A percentile compares a stretch with the other conserved stretches of the same genome.
These are phyloP conservation scores for Hirtodrosophila cameraria DNA, from an alignment of 2,888 invertebrate species.

Conservation along the genomic window DNA sequence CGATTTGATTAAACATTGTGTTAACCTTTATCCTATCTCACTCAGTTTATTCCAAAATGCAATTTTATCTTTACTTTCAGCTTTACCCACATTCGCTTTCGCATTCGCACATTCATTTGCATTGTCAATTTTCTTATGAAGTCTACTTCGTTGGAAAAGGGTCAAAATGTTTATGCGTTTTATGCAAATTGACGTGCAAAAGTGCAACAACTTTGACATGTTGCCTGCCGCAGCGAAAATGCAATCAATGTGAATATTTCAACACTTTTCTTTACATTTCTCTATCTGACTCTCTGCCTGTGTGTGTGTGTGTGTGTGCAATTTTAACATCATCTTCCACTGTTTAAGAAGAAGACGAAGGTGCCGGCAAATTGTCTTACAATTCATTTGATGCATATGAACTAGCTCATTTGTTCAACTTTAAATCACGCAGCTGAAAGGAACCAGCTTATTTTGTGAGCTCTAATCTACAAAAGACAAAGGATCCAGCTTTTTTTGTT, in stretches of 20 bases:
- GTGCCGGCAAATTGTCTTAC: too few species aligned
- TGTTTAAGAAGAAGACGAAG: too few species aligned
- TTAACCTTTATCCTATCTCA: constrained; percentile 1
- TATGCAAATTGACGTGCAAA: constrained; percentile 47
- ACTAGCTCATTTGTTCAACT: too few species aligned
- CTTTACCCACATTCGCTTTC: background rate
- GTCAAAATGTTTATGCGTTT: constrained; percentile 26
- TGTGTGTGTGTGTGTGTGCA: background rate
- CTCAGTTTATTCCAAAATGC: background rate
- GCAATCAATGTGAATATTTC: constrained; percentile 24
- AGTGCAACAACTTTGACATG: constrained; percentile 61
- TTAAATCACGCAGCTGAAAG: too few species aligned
- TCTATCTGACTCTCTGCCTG: background rate
- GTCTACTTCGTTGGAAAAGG: background rate
- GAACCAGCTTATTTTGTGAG: too few species aligned
- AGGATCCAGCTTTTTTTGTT: too few species aligned
- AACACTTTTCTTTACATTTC: background rate
- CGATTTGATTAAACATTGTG: too few species aligned
- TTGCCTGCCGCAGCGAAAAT: constrained; percentile 13
- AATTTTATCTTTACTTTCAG: too few species aligned
- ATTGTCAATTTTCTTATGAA: constrained; percentile 28
- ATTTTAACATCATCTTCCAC: too few species aligned
- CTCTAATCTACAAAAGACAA: too few species aligned
- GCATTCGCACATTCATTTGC: constrained; percentile 35
- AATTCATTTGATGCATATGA: too few species aligned